Evolutionary conservation across 2,797 vertebrate genomes (phyloP).

Genomic region (Cryptoprocta ferox): DNA sequence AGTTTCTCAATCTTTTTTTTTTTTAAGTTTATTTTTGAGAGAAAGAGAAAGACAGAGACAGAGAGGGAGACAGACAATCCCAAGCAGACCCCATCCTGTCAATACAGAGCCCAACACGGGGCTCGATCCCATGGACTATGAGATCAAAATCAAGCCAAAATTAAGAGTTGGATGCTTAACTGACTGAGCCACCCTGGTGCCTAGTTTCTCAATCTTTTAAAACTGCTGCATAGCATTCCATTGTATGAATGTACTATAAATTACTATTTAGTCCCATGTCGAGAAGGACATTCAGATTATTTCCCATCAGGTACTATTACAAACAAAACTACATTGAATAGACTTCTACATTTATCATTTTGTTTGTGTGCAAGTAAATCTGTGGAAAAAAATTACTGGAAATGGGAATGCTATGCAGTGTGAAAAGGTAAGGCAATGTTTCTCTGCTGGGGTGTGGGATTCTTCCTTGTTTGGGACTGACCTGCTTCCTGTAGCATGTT

Average conservation of each 20-base stretch:
- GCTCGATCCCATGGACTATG: no score
- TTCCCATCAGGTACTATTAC: neutral
- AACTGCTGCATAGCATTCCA: neutral
- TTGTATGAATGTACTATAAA: neutral
- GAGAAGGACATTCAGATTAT: neutral
- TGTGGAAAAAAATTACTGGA: neutral
- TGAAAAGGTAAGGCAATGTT: neutral
- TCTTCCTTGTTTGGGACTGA: neutral
- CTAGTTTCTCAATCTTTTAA: neutral
- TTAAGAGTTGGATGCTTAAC: no score
- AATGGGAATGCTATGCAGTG: accelerated
- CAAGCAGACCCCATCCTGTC: no score
- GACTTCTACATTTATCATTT: neutral
- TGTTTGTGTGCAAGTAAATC: neutral
- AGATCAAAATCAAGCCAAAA: no score
- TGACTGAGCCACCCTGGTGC: no score
- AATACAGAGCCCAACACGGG: no score
- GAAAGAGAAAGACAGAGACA: no score
- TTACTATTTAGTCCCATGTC: neutral
- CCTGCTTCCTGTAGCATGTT: neutral
- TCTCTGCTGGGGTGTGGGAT: neutral
- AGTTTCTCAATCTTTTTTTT: neutral
- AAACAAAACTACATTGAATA: neutral
- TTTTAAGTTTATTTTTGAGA: no score
- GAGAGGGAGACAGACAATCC: no score